Evolutionary conservation across 2,888 invertebrate species (phyloP).

Genomic region (Chironomus riparius): DNA sequence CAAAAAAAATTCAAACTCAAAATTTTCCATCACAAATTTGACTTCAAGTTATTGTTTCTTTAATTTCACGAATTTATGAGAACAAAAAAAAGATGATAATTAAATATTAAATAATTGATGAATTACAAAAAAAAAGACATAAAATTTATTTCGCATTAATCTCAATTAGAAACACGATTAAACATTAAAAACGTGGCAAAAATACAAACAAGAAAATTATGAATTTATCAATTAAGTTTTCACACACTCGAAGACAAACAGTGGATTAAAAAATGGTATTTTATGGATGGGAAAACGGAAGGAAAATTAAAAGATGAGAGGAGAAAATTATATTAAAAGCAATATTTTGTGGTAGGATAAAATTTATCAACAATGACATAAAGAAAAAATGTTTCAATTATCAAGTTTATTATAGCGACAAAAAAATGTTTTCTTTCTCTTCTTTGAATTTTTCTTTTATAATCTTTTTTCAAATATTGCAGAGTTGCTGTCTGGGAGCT

Average conservation of each 20-base stretch:
- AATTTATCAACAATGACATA: neutral
- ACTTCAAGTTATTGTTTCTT: neutral
- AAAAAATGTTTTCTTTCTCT: neutral
- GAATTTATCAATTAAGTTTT: neutral
- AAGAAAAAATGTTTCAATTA: neutral
- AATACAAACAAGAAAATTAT: neutral
- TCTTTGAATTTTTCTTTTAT: neutral
- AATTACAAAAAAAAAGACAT: neutral
- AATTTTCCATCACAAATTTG: neutral
- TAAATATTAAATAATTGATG: neutral
- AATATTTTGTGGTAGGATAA: constrained; percentile 26
- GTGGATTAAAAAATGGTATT: no score
- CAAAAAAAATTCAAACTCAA: neutral
- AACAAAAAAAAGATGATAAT: neutral
- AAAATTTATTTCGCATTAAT: neutral
- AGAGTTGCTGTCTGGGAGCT: no score
- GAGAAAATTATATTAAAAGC: constrained; percentile 4
- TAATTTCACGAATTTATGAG: neutral
- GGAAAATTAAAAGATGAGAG: neutral
- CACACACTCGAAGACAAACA: no score
- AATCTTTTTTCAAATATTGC: neutral
- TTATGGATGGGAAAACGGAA: neutral
- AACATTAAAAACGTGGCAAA: neutral
- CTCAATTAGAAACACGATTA: neutral
- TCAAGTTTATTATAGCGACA: neutral